Conservation (phyloP, 2,113 vertebrate genomes). For the Acrocephalus kingi region DNA sequence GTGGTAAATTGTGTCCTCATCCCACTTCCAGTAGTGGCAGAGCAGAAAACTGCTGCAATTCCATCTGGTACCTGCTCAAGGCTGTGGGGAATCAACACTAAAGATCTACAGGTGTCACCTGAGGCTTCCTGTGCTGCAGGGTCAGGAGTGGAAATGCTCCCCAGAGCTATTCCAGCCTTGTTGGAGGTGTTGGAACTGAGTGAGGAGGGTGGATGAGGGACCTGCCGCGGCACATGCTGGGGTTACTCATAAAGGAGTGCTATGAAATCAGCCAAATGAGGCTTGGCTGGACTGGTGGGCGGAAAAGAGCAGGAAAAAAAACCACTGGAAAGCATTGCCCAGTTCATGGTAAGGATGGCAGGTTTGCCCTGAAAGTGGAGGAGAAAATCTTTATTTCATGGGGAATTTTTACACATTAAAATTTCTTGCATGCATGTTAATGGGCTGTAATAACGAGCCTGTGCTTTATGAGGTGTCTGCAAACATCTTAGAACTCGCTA, state of each 20-base stretch:
- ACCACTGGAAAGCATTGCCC: neutral
- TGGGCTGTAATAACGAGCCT: neutral
- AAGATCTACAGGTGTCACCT: neutral
- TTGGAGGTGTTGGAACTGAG: neutral
- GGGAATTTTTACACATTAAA: slow-evolving; percentile 49
- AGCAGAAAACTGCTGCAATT: neutral
- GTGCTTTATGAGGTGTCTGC: slow-evolving; percentile 9
- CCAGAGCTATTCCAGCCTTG: neutral
- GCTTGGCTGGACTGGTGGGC: neutral
- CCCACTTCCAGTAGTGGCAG: neutral
- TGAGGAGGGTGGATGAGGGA: neutral
- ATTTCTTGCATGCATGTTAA: neutral
- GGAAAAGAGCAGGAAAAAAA: neutral
- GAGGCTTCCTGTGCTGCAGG: neutral
- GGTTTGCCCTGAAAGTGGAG: neutral
- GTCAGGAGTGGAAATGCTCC: neutral
- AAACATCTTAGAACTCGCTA: neutral
- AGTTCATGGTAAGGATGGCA: neutral
- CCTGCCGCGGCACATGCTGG: neutral
- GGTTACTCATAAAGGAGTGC: neutral
- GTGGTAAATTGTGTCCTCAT: neutral
- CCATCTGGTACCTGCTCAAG: neutral
- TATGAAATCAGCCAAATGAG: neutral
- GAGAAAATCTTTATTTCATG: slow-evolving; percentile 45
- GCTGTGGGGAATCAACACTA: neutral